Evolutionary conservation across 2,888 invertebrate genomes (phyloP).

Genomic region (Oligia fasciuncula): DNA sequence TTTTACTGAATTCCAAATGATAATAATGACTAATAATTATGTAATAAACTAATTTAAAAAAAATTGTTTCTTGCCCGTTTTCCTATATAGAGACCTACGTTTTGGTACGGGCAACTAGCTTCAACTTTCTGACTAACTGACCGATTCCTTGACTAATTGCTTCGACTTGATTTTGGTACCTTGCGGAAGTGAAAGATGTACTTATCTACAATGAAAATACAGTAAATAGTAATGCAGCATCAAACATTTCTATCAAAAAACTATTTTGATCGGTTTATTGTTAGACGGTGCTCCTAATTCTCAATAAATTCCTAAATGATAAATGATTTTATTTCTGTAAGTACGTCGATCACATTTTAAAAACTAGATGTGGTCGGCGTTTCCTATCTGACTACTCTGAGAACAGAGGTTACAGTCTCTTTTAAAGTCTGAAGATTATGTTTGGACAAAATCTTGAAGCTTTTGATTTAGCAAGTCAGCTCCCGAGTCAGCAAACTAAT

Average conservation of each 20-base stretch:
- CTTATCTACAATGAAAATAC: background rate
- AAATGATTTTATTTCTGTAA: no score
- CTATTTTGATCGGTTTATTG: background rate
- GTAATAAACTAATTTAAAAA: no score
- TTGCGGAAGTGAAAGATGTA: no score
- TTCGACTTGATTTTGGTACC: background rate
- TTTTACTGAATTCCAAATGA: background rate
- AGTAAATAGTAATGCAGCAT: background rate
- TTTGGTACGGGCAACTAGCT: background rate
- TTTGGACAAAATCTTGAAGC: background rate
- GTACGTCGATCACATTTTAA: no score
- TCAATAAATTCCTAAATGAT: background rate
- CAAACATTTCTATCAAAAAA: background rate
- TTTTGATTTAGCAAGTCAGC: background rate
- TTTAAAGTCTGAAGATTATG: background rate
- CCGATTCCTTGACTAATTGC: background rate
- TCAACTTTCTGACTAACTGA: background rate
- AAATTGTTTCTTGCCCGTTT: background rate
- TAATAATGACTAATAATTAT: no score
- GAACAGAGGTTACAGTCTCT: no score
- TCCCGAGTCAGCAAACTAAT: background rate
- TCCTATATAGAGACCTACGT: background rate
- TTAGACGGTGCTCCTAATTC: background rate
- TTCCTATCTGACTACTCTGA: no score
- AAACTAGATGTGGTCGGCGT: no score